Percentiles rank a stretch among this genome's conserved stretches.
Evolutionary conservation across 2,113 vertebrate genomes (phyloP).

Genomic region (Chunga burmeisteri): DNA sequence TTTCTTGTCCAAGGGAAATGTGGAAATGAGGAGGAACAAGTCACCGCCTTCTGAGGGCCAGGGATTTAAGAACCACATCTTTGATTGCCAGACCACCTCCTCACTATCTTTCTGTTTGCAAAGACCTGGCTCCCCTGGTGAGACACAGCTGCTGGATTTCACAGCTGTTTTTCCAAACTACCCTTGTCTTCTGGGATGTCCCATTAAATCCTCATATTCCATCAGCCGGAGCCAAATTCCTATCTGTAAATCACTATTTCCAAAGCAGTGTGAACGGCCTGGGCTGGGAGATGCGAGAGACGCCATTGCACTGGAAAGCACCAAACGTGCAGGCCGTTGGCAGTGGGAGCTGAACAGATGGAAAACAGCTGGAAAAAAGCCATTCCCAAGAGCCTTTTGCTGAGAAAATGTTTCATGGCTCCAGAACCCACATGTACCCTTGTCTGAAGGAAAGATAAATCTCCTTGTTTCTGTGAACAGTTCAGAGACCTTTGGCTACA

Average conservation of each 20-base stretch:
- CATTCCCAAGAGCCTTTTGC: neutral
- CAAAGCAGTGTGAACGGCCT: neutral
- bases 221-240: neutral
- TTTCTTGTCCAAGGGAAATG: neutral
- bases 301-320: neutral
- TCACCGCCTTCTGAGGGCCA: neutral
- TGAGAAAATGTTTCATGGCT: neutral
- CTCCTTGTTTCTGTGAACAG: neutral
- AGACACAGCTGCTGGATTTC: slow-evolving; percentile 8
- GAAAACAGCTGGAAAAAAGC: neutral
- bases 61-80: neutral
- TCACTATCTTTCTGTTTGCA: neutral
- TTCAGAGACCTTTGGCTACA: neutral
- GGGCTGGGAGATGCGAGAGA: neutral
- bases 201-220: neutral
- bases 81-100: neutral
- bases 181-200: neutral
- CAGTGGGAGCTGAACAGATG: neutral
- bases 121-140: neutral
- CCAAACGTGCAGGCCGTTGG: neutral
- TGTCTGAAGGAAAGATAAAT: neutral
- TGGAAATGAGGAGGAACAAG: neutral
- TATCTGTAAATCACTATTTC: neutral
- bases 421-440: neutral
- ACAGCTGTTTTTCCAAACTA: slow-evolving; percentile 6